Evolutionary conservation across 1,140 invertebrate species (phyloP).

Genomic region (Thalassaphorura encarpata): DNA sequence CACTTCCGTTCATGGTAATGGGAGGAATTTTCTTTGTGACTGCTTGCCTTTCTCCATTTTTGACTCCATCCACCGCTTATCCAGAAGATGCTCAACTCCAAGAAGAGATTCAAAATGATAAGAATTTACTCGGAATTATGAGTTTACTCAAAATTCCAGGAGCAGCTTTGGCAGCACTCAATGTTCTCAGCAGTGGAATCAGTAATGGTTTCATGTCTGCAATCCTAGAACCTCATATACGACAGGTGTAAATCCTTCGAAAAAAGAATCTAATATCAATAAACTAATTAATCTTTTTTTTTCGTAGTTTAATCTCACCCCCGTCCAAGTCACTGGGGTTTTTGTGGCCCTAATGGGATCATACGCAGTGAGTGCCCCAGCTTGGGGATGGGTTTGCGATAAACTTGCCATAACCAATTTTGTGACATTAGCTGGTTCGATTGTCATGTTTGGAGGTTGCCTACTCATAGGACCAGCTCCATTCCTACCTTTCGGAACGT

Average conservation of each 20-base stretch:
- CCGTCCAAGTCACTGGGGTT: slow-evolving; percentile 65
- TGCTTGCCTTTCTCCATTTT: not conserved
- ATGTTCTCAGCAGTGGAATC: slow-evolving; percentile 61
- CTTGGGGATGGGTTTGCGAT: slow-evolving; percentile 71
- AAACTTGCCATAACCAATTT: slow-evolving; percentile 52
- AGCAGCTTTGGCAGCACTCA: slow-evolving; percentile 53
- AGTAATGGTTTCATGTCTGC: slow-evolving; percentile 73
- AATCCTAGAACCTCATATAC: slow-evolving; percentile 67
- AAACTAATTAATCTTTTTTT: slow-evolving; percentile 3
- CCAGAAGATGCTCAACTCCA: not conserved
- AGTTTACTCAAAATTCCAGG: slow-evolving; percentile 56
- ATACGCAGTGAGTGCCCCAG: slow-evolving; percentile 61
- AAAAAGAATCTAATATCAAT: not conserved
- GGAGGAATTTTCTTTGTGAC: not conserved
- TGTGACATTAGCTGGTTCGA: slow-evolving; percentile 54
- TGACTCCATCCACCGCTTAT: not conserved
- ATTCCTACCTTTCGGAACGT: slow-evolving; percentile 54
- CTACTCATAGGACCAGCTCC: slow-evolving; percentile 61
- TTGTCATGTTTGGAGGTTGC: slow-evolving; percentile 56
- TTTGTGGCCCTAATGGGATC: slow-evolving; percentile 77
- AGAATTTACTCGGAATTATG: slow-evolving; percentile 51
- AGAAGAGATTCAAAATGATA: slow-evolving; percentile 32
- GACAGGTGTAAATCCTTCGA: slow-evolving; percentile 43
- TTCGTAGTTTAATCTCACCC: slow-evolving; percentile 52
- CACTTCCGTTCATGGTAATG: not conserved